phyloP scores from a whole-genome alignment of 2,113 vertebrate genomes.

The Chionis minor region DNA sequence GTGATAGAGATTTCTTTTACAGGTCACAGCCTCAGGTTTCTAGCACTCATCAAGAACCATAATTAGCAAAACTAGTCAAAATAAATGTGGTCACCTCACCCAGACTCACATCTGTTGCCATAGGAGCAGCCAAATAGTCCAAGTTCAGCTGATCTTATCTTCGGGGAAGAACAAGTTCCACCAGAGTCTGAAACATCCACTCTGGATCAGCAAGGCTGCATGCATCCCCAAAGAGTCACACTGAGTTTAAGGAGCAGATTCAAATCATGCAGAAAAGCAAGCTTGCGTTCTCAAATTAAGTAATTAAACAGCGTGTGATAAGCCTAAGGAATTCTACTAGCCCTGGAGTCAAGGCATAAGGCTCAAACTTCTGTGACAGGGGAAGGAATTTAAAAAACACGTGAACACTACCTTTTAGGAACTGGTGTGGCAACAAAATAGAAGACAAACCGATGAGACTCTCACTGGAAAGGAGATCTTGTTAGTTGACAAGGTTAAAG shows the following conservation, averaged over 20 bases:
- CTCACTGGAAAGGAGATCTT: not conserved
- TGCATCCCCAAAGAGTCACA: not conserved
- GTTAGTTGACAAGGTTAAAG: not conserved
- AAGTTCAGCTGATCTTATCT: conserved; percentile 40
- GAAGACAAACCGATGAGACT: not conserved
- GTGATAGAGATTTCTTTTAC: not conserved
- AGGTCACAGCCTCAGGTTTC: conserved; percentile 3
- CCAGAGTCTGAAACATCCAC: not conserved
- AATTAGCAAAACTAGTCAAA: not conserved
- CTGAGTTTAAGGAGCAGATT: conserved; percentile 20
- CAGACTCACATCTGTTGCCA: not conserved
- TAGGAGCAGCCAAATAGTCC: conserved; percentile 9
- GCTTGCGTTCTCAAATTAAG: conserved; percentile 31
- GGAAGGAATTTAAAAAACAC: not conserved
- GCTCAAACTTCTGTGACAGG: not conserved
- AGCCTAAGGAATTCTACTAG: not conserved
- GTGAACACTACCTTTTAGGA: not conserved
- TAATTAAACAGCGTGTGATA: conserved; percentile 1
- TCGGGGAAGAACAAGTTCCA: conserved; percentile 17
- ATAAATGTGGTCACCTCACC: not conserved
- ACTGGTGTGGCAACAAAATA: not conserved
- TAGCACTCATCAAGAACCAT: not conserved
- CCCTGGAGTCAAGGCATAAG: not conserved
- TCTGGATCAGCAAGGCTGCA: not conserved
- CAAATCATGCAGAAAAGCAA: conserved; percentile 25